Evolutionary conservation across 30 jellyfish, hydroid and myxozoan genomes (phyloP).

Genomic region (Phacellophora camtschatica): DNA sequence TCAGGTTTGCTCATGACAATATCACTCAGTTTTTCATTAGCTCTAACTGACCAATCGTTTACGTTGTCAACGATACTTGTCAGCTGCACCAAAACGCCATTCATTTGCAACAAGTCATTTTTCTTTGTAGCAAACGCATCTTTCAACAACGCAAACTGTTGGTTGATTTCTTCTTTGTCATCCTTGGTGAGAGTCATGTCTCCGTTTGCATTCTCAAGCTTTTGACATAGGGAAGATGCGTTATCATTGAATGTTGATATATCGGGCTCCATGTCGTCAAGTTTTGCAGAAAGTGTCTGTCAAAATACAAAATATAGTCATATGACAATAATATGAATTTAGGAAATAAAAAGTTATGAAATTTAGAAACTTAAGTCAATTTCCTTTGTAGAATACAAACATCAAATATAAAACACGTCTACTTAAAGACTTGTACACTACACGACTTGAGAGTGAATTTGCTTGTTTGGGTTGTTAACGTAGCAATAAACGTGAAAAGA

Average conservation of each 20-base stretch:
- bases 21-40: constrained; percentile 49
- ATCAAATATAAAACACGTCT: too few species aligned
- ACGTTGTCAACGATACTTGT: constrained; percentile 22
- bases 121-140: constrained; percentile 2
- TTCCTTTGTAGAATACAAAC: too few species aligned
- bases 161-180: constrained; percentile 15
- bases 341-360: too few species aligned
- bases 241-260: not conserved
- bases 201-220: constrained; percentile 51
- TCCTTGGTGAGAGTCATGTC: constrained; percentile 19
- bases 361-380: too few species aligned
- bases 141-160: constrained; percentile 12
- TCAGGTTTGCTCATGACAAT: constrained; percentile 62
- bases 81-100: constrained; percentile 60
- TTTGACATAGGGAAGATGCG: constrained; percentile 4
- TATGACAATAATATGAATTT: too few species aligned
- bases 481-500: too few species aligned
- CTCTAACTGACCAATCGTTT: constrained; percentile 56
- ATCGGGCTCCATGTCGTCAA: constrained; percentile 54
- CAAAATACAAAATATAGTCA: too few species aligned
- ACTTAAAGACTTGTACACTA: too few species aligned
- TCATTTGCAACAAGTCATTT: constrained; percentile 29
- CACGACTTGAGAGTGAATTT: too few species aligned
- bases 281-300: constrained; percentile 43
- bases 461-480: too few species aligned